Evolutionary conservation across 2,797 vertebrate genomes (phyloP), one percentile per base, ranked within the genome.

Genomic region (Macropodus opercularis): DNA sequence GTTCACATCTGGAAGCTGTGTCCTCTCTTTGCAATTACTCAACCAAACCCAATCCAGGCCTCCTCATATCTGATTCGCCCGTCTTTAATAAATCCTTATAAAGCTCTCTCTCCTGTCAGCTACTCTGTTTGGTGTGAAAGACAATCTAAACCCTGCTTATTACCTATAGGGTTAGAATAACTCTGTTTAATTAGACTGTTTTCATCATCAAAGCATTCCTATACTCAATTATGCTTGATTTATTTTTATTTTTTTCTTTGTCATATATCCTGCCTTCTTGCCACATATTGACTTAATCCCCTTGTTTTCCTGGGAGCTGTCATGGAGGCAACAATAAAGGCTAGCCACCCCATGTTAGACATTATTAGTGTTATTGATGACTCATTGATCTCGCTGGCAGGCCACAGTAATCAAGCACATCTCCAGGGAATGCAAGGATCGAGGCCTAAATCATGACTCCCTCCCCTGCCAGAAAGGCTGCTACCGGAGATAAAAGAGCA

Each of bases 311-410:
- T 49, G 35, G 39, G 41, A 74, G 80, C 47, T 23, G 31, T 70
- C 72, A 65, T 27, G 41, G 50, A 78, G 34, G 75, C 46, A 75
- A 75, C 76, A 82, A 71, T 60, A 64, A 77, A 66, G 63, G 61
- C 73, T 47, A 11, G 42, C 66, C 27, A 22, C 63, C 63, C 71
- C 75, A 70, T 79, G 84, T 80, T 80, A 43, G 60, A 81, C 78
- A 75, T 87, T 83, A 86, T 87, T 80, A 69, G 70, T 62, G 69
- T 80, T 86, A 89, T 85, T 84, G 81, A 87, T 84, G 80, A 87
- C 63, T 74, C 80, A 85, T 88, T 38, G 72, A 88, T 88, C 85
- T 43, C 13, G 56, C 72, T 42, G 73, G 47, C 72, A 61, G 76
- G 60, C 67, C 63, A 39, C 52, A 72, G 83, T 83, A 85, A 85